Evolutionary conservation across 1,140 invertebrate species (phyloP).

Genomic region (Saccostrea cuccullata): DNA sequence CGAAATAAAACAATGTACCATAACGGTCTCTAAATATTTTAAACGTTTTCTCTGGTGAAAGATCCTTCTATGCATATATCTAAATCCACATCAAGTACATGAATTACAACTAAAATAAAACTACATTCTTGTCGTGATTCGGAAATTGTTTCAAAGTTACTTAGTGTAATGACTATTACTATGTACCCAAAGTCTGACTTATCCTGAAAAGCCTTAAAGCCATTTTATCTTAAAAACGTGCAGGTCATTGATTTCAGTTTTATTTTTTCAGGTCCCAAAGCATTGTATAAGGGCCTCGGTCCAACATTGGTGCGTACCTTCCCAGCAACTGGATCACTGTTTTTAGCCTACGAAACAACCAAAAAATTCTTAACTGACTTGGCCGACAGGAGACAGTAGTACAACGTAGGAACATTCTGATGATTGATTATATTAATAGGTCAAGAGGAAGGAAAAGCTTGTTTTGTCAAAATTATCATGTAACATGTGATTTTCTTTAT

Average conservation of each 20-base stretch:
- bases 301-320: constrained; percentile 95
- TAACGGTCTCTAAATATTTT: too few species aligned
- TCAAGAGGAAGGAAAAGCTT: neutral
- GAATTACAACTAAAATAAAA: too few species aligned
- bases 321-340: constrained; percentile 96
- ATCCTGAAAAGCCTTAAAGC: neutral
- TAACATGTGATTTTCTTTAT: neutral
- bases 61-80: too few species aligned
- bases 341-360: constrained; percentile 95
- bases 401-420: neutral
- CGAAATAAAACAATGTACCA: too few species aligned
- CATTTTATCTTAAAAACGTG: neutral
- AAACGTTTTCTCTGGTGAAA: too few species aligned
- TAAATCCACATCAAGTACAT: too few species aligned
- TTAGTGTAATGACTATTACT: neutral
- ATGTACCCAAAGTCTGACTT: neutral
- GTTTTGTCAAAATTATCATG: constrained; percentile 8
- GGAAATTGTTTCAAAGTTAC: too few species aligned
- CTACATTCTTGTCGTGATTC: too few species aligned
- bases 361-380: constrained; percentile 81
- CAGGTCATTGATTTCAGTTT: neutral
- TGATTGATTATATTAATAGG: neutral
- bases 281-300: constrained; percentile 94
- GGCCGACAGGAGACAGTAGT: neutral
- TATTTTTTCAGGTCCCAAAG: constrained; percentile 81